Conservation (phyloP, 2,888 invertebrate genomes). For the Flabesymbios commensalis region DNA sequence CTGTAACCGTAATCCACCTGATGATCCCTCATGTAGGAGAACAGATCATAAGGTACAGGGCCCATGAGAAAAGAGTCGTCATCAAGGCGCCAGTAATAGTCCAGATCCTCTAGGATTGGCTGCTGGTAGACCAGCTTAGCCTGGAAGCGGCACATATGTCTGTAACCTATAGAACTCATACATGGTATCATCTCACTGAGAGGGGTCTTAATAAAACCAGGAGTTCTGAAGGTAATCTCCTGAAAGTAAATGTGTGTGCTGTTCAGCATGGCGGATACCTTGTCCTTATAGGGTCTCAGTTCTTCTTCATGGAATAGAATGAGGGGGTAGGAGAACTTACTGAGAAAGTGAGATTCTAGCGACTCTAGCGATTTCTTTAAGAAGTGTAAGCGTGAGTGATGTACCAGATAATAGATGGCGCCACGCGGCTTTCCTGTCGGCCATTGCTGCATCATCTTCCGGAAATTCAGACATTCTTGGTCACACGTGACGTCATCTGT, state of each 20-base stretch:
- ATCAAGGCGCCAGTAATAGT: constrained; percentile 37
- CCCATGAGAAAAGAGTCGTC: constrained; percentile 31
- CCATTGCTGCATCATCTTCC: constrained; percentile 16
- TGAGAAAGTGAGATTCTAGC: constrained; percentile 28
- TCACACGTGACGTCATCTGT: too few species aligned
- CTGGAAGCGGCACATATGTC: constrained; percentile 39
- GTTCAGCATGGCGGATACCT: constrained; percentile 8
- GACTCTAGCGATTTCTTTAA: constrained; percentile 11
- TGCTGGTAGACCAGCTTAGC: constrained; percentile 29
- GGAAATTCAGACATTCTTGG: constrained; percentile 14
- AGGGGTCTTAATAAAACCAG: constrained; percentile 21
- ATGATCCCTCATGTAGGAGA: constrained; percentile 23
- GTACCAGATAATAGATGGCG: constrained; percentile 26
- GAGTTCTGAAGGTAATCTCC: constrained; percentile 18
- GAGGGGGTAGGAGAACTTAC: constrained; percentile 29
- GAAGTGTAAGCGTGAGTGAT: constrained; percentile 2
- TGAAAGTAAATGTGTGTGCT: constrained; percentile 28
- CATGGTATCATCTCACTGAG: constrained; percentile 19
- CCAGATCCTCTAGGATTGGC: constrained; percentile 26
- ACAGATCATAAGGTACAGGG: constrained; percentile 31
- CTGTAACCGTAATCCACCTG: constrained; percentile 30
- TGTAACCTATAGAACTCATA: constrained; percentile 23
- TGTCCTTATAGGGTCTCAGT: background rate
- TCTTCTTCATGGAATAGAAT: constrained; percentile 36
- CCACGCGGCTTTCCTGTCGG: constrained; percentile 28